phyloP scores from a whole-genome alignment of 2,888 invertebrate species.

The Lycocerus yunnanus region DNA sequence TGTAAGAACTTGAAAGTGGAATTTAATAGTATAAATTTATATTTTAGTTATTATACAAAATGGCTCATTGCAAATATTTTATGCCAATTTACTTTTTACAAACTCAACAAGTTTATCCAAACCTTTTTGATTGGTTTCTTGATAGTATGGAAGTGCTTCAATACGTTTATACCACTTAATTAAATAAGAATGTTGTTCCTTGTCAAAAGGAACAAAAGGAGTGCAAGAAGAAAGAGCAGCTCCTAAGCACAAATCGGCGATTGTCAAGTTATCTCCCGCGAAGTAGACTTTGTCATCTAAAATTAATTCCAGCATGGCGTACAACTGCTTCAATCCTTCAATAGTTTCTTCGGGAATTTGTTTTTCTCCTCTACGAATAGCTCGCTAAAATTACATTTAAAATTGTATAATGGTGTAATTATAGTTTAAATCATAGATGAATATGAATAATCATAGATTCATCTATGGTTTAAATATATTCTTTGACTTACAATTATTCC shows the following conservation, averaged over 20 bases:
- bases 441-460: too few relatives aligned
- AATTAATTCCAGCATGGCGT: conserved; percentile 57
- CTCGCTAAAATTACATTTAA: conserved; percentile 51
- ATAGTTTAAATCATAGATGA: neutral
- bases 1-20: too few relatives aligned
- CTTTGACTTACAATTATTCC: conserved; percentile 55
- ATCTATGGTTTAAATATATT: too few relatives aligned
- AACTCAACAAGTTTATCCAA: conserved; percentile 20
- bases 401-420: neutral
- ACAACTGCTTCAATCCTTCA: conserved; percentile 47
- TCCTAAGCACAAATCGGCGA: conserved; percentile 60
- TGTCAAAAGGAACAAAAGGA: conserved; percentile 44
- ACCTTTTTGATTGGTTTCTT: conserved; percentile 29
- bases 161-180: conserved; percentile 45
- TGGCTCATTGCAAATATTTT: neutral
- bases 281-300: conserved; percentile 57
- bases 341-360: conserved; percentile 22
- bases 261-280: conserved; percentile 58
- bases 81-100: conserved; percentile 19
- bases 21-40: too few relatives aligned
- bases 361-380: conserved; percentile 41
- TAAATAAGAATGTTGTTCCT: conserved; percentile 35
- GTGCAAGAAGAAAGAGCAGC: conserved; percentile 47
- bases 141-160: conserved; percentile 41
- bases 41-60: too few relatives aligned